Evolutionary conservation across 2,888 invertebrate species (phyloP), one percentile per base, ranked within the genome.

Genomic region (Drosophila pseudotalamancana): DNA sequence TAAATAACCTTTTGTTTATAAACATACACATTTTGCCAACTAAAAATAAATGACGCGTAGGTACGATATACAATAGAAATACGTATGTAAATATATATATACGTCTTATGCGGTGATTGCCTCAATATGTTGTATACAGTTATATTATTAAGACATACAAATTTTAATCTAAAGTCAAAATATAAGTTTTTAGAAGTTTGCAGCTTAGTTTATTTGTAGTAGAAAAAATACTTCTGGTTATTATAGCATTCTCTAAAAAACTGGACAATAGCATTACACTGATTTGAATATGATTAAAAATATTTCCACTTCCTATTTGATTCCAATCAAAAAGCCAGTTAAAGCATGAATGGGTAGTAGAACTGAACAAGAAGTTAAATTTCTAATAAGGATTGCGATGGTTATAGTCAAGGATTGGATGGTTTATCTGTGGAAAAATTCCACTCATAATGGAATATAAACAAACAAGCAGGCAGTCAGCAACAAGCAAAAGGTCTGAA

Each of bases 1-100:
- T 77, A 77, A 77, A 77, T 80, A 73, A 77, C 61, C 34, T 42
- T 80, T 77, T 77, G 76, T 80, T 77, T 80, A 79, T 76, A 77
- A 77, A 77, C 80, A 76, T 34, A 59, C 42, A 59, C 55, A 35
- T 42, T 55, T 61, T 59, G 51, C 34, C 53, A 73, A 56, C 70
- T 75, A 77, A 60, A 75, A 77, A 75, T 75, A 75, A 69, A 62
- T 57, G 65, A 46, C 31, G 56, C 56, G 18, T 12, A 61, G 60
- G 34, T 49, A 53, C 55, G 40, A 63, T 49, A 62, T 12, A 51
- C 49, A 50, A 29, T 34, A 16, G 6, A 48, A 42, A 40, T 37
- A 45, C 6, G 18, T 27, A 34, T 49, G 5, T 4, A 29, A 3
- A 18, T 6, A 35, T 12, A 21, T 3, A 45, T 1, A 12, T n/a